Conservation (phyloP, 2,113 vertebrate genomes). For the Hystrix brachyura region DNA sequence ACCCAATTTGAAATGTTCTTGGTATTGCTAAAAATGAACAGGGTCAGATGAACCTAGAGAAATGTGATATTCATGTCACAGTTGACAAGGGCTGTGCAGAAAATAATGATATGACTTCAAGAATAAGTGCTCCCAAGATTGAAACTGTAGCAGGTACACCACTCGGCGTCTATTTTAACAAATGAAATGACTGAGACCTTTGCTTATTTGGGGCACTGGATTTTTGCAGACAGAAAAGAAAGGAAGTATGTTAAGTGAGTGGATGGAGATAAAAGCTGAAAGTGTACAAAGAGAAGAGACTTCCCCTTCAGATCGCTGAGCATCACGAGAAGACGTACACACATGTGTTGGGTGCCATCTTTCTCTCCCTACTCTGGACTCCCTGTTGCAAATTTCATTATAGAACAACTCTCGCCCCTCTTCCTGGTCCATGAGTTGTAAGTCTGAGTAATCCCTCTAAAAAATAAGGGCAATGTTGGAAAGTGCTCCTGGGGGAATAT, state of each 20-base stretch:
- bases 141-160: slow-evolving; percentile 18
- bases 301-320: not conserved
- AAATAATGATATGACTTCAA: slow-evolving; percentile 64
- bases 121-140: slow-evolving; percentile 42
- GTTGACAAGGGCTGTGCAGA: not conserved
- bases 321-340: not conserved
- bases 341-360: not conserved
- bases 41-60: slow-evolving; percentile 57
- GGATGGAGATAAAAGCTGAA: not conserved
- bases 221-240: slow-evolving; percentile 52
- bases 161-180: slow-evolving; percentile 55
- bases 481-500: slow-evolving; percentile 53
- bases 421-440: not conserved
- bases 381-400: not conserved
- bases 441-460: slow-evolving; percentile 16
- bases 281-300: slow-evolving; percentile 15
- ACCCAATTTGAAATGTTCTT: slow-evolving; percentile 67
- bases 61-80: slow-evolving; percentile 64
- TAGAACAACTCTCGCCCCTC: not conserved
- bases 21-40: slow-evolving; percentile 69
- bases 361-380: not conserved
- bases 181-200: slow-evolving; percentile 49
- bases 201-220: slow-evolving; percentile 14
- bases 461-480: not conserved
- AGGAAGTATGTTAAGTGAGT: slow-evolving; percentile 10